A percentile compares a stretch with the other conserved stretches of the same genome.
Evolutionary conservation across 2,797 vertebrate species (phyloP).

Genomic region (Staurois parvus): DNA sequence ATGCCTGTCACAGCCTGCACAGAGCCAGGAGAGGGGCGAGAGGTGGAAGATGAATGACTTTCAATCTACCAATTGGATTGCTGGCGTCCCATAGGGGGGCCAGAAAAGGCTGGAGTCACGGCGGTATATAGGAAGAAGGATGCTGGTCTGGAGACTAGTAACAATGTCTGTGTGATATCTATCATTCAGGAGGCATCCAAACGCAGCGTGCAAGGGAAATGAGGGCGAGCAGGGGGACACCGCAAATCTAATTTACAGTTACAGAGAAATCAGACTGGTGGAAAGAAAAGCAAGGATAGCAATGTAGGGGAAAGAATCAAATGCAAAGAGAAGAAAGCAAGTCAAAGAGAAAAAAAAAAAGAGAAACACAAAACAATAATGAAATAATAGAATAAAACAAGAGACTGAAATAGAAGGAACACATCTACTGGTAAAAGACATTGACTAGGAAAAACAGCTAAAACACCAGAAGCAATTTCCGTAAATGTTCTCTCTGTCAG

Average conservation of each 20-base stretch:
- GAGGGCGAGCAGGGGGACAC: not conserved
- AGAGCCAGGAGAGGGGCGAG: constrained; percentile 25
- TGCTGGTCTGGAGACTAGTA: constrained; percentile 32
- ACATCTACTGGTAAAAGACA: not conserved
- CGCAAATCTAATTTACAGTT: constrained; percentile 26
- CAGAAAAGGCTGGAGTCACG: constrained; percentile 22
- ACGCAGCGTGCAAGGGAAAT: constrained; percentile 10
- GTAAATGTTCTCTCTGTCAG: not conserved
- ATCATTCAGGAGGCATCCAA: constrained; percentile 40
- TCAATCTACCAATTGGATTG: constrained; percentile 52
- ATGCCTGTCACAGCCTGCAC: constrained; percentile 39
- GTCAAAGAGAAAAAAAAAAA: too few species aligned
- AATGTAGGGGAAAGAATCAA: too few species aligned
- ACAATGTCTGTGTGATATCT: constrained; percentile 45
- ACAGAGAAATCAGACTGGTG: not conserved
- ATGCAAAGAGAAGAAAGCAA: too few species aligned
- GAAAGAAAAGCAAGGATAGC: not conserved
- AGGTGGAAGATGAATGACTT: constrained; percentile 54
- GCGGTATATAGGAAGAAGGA: constrained; percentile 8
- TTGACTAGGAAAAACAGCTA: not conserved
- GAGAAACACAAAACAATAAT: too few species aligned
- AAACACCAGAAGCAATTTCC: not conserved
- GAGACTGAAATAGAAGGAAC: not conserved
- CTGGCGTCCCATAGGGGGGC: constrained; percentile 24
- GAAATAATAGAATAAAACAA: not conserved